Base-by-base conservation (phyloP, 2,888 invertebrate genomes). In the Drosophila neoperkinsi region DNA sequence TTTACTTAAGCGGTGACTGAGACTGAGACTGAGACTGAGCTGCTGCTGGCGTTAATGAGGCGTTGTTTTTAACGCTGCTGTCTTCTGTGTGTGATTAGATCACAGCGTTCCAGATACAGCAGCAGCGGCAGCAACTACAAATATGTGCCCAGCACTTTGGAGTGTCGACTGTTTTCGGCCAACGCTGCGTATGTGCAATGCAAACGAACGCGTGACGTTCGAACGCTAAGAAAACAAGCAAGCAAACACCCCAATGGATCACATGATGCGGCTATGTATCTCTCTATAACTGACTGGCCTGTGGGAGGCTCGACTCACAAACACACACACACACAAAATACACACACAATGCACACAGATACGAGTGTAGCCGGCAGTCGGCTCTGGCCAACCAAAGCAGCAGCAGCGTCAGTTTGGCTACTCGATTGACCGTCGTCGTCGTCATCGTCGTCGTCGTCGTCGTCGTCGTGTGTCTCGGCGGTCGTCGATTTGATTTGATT, bases 121-220 rank as follows among this genome's bases (percentile, higher is more conserved):
- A 57, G 43, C 56, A 62, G 18, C 69, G 68, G 7, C 46, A 16
- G 18, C 57, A 62, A 51, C 46, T 73, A 43, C 70, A 79, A 79
- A 79, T 79, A 66, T 79, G 69, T 79, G 69, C 69, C 69, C 69
- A 79, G 73, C 75, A 79, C 79, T 79, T 76, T 74, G 62, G 63
- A 69, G 66, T 80, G 77, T 79, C 68, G 77, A 28, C 16, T 43
- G 56, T 79, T 75, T 79, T 77, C 65, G 76, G 74, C 56, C 81
- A 71, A 87, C 87, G 66, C 53, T 81, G 84, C 85, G 85, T 84
- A 85, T 85, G 85, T 76, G 83, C 80, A 85, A 80, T 80, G 71
- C 69, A 76, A 78, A 74, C 63, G 70, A 78, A 87, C 81, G 87
- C 70, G 83, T 84, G 85, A 80, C 82, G 77, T 74, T 76, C 78